phyloP scores from a whole-genome alignment of 2,113 vertebrate genomes.

The Etheostoma spectabile region DNA sequence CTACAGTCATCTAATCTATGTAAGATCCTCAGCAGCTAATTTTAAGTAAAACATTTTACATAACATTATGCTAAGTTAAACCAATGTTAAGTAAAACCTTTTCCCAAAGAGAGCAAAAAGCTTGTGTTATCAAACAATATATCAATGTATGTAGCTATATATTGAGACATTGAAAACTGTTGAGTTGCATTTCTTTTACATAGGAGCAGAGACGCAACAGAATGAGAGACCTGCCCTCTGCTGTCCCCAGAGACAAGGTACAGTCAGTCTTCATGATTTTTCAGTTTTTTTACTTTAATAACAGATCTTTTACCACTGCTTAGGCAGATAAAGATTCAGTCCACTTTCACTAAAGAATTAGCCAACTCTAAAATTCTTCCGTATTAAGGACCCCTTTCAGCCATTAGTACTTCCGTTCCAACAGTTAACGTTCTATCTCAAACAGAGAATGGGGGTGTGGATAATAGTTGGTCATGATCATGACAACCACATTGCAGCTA shows the following conservation, averaged over 20 bases:
- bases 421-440: too few relatives aligned
- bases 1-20: too few relatives aligned
- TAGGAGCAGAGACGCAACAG: slow-evolving; percentile 97
- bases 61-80: too few relatives aligned
- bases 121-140: background rate
- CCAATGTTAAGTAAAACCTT: background rate
- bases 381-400: background rate
- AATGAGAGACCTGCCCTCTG: slow-evolving; percentile 90
- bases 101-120: background rate
- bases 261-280: background rate
- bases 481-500: too few relatives aligned
- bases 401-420: too few relatives aligned
- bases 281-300: background rate
- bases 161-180: background rate
- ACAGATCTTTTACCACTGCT: background rate
- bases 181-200: slow-evolving; percentile 33
- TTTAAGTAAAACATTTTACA: too few relatives aligned
- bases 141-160: too few relatives aligned
- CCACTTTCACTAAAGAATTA: background rate
- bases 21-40: too few relatives aligned
- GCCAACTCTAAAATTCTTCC: background rate
- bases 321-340: background rate
- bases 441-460: too few relatives aligned
- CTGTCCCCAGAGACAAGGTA: slow-evolving; percentile 94
- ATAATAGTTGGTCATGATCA: too few relatives aligned